Base-by-base conservation (phyloP, 2,113 vertebrate genomes). In the Strix uralensis region DNA sequence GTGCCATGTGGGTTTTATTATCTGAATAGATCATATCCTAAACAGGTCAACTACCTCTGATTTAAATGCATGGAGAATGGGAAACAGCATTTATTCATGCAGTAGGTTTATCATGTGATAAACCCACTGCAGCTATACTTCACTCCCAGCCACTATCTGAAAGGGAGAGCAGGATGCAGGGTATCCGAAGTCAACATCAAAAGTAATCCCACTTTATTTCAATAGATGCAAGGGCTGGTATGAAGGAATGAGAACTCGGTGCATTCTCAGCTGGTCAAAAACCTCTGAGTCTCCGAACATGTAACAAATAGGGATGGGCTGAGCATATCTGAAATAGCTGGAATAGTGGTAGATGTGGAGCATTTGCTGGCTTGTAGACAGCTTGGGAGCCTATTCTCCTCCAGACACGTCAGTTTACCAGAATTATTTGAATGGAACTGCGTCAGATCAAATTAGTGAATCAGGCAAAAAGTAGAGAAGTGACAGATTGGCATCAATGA, bases 1-100 rank as follows among this genome's bases (percentile, higher is more conserved):
- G 59, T 96, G 93, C 84, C 89, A 91, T 84, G 89, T 97, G 97
- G 84, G 44, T 96, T 97, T 97, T 97, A 96, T 96, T 96, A 93
- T 66, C 93, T 82, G 96, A 90, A 97, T 96, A 97, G 95, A 97
- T 97, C 91, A 95, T 92, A 92, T 90, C 96, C 95, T 95, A 96
- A 97, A 96, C 94, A 94, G 91, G 96, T 97, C 95, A 94, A 88
- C 78, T 95, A 90, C 95, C 94, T 97, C 87, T 96, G 91, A 96
- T 97, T 96, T 96, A 96, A 96, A 85, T 3, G 10, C 92, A 71
- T 59, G 81, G 63, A 96, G 85, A 94, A 95, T 91, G 81, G 83
- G 95, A 92, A 96, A 94, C 71, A 94, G 71, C 89, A 1, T 93
- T 96, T 91, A 86, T 95, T 94, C 89, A 19, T 54, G 84, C 89